Evolutionary conservation across 2,888 invertebrate species (phyloP), one percentile per base, ranked within the genome.

Genomic region (Hydrotaea cyrtoneurina): DNA sequence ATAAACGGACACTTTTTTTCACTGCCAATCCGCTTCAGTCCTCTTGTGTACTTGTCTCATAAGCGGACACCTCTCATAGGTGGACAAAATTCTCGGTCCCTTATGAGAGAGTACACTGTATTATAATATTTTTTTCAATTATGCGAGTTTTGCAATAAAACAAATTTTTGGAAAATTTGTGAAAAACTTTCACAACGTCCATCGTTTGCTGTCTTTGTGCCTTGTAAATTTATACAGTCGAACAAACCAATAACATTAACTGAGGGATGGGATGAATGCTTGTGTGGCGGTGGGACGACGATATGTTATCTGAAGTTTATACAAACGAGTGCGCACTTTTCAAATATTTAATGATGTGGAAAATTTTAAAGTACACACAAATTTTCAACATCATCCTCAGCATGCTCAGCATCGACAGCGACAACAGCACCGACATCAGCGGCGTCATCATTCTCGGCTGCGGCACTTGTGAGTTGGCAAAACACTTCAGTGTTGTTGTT

Each of bases 261-360:
- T 31, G 21, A 43, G 21, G 21, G 39, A 43, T 69, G 21, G 21
- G 39, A 43, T 69, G 43, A 69, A 46, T 46, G n/a, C n/a, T n/a
- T n/a, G n/a, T n/a, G n/a, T n/a, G n/a, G n/a, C 4, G 43, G 21
- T 5, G 15, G 4, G 10, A 11, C 21, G 69, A 69, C 69, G 69
- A 43, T 69, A 21, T 69, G 46, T 69, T 69, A 46, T 69, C 69
- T 69, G 19, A 69, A 69, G 21, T 46, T 43, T 43, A 69, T 8
- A 46, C 23, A 21, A 21, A 21, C 21, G 1, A 46, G 23, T 15
- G 69, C 19, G 23, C 11, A 23, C 23, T 69, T 46, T 43, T 66
- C 55, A 53, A 73, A 73, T 73, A 77, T 73, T 77, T 31, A 83
- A 80, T 76, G 66, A 77, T 77, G 59, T 77, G 31, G 73, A 73